These are phyloP conservation scores for Microctenopoma stevenorrisi DNA, from an alignment of 2,797 vertebrate genomes.

Conservation along the genomic window DNA sequence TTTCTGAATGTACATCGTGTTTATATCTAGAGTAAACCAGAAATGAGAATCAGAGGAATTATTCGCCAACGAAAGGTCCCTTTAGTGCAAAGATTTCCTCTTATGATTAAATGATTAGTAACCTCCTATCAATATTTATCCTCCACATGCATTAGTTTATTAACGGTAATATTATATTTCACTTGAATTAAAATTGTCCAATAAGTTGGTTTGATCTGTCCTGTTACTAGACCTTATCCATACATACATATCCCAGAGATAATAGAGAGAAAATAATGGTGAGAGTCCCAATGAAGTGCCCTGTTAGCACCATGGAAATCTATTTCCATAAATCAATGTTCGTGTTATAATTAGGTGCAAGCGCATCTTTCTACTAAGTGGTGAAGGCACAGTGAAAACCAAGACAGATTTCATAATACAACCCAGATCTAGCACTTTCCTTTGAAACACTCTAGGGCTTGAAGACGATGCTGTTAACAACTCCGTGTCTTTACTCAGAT, in stretches of 20 bases:
- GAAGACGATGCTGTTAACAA: conserved; percentile 27
- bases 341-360: background rate
- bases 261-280: background rate
- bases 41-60: conserved; percentile 32
- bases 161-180: no score
- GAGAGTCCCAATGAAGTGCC: conserved; percentile 38
- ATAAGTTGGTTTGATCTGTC: conserved; percentile 46
- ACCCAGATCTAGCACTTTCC: conserved; percentile 13
- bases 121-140: conserved; percentile 26
- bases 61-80: no score
- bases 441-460: conserved; percentile 10
- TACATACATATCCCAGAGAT: conserved; percentile 18
- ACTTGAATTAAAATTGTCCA: conserved; percentile 16
- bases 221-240: conserved; percentile 22
- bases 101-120: conserved; percentile 10
- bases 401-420: conserved; percentile 20
- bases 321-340: background rate
- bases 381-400: conserved; percentile 18
- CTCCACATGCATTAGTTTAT: background rate
- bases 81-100: no score
- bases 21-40: conserved; percentile 12
- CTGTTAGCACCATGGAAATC: conserved; percentile 18
- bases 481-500: conserved; percentile 42
- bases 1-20: conserved; percentile 10
- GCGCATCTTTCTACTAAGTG: conserved; percentile 10